Conservation (phyloP, 2,797 vertebrate genomes). For the Hypotaenidia philippensis region DNA sequence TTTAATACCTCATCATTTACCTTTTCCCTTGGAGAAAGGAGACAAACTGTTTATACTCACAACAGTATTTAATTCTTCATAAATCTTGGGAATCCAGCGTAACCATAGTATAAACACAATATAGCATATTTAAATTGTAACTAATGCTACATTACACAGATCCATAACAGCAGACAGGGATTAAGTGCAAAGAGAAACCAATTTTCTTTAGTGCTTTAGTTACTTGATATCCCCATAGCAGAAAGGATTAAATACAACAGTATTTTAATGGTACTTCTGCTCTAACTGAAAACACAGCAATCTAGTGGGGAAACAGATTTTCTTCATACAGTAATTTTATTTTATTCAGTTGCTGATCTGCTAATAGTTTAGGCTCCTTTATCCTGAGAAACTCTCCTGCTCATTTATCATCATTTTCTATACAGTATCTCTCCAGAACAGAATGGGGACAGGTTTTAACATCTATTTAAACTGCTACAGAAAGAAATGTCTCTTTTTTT, state of each 20-base stretch:
- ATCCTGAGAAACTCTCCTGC: neutral
- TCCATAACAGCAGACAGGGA: slow-evolving; percentile 47
- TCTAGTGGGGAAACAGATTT: slow-evolving; percentile 37
- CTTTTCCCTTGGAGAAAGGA: neutral
- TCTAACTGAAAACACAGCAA: slow-evolving; percentile 39
- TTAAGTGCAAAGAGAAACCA: slow-evolving; percentile 71
- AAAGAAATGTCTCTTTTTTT: neutral
- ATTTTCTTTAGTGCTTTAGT: slow-evolving; percentile 78
- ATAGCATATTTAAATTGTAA: neutral
- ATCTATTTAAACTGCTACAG: neutral
- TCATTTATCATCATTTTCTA: neutral
- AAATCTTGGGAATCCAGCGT: slow-evolving; percentile 2
- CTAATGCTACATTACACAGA: slow-evolving; percentile 3
- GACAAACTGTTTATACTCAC: neutral
- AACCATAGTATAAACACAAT: neutral
- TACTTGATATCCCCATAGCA: slow-evolving; percentile 51
- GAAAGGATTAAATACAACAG: slow-evolving; percentile 73
- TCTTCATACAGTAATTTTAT: slow-evolving; percentile 60
- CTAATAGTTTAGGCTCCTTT: slow-evolving; percentile 32
- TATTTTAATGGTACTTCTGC: slow-evolving; percentile 45
- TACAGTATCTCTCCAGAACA: neutral
- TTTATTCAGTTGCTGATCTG: slow-evolving; percentile 67
- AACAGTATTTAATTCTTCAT: slow-evolving; percentile 8
- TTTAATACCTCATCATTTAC: neutral
- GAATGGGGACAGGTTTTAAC: neutral